Base-by-base conservation (phyloP, 2,113 vertebrate species). In the Elephantulus edwardii region DNA sequence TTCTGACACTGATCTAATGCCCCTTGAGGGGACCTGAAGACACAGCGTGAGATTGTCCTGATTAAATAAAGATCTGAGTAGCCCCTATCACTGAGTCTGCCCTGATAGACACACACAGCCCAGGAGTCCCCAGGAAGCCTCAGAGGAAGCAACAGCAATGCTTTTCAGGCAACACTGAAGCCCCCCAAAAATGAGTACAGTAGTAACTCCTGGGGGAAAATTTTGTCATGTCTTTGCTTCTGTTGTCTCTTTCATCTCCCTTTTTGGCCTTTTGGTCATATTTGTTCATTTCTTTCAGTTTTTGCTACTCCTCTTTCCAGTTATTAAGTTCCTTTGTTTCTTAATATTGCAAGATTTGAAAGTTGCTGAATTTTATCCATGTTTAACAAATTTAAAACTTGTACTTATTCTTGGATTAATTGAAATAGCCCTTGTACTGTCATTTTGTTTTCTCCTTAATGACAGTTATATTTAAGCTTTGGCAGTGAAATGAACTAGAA, bases 401-500 rank as follows among this genome's bases (percentile, higher is more conserved):
- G 1, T 72, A 28, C 82, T 89, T 84, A 68, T 82, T 35, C 4
- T 75, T 70, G 20, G 68, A 80, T 89, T 42, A 72, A 71, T 71
- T 89, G 71, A 40, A 28, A 44, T 20, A 87, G 50, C 30, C n/a
- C n/a, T n/a, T n/a, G n/a, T n/a, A n/a, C 24, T 42, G 70, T 40
- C 50, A 79, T 71, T 88, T 78, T 81, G 72, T 85, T 88, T 92
- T 91, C 48, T 82, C 35, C 86, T 20, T 24, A 48, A 30, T 56
- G 78, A 48, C n/a, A 24, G 93, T 85, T 93, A 79, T 78, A 89
- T 85, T 8, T 16, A 86, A 35, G 26, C 85, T 83, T 85, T 64
- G 44, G 5, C 26, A 90, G 11, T 78, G n/a, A 94, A 94, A 86
- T 89, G 74, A 90, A 89, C 26, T 50, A 72, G 84, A 91, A 90